Evolutionary conservation across 1,140 invertebrate genomes (phyloP).

Genomic region (Drosophila pseudoananassae): DNA sequence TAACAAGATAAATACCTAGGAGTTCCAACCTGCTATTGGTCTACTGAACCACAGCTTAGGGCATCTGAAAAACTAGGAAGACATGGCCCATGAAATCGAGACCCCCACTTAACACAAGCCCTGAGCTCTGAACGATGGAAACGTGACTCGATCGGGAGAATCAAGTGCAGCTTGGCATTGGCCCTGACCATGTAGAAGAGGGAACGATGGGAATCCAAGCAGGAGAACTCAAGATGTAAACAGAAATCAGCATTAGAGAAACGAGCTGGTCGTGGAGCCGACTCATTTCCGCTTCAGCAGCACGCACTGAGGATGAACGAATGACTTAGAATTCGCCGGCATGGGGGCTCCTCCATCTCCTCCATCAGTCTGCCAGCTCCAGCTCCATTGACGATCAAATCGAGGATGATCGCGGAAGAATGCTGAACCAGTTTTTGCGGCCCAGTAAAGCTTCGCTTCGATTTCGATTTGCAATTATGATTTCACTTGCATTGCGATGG

Average conservation of each 20-base stretch:
- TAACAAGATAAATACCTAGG: neutral
- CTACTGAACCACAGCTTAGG: slow-evolving; percentile 38
- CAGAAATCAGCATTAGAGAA: slow-evolving; percentile 43
- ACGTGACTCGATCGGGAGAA: slow-evolving; percentile 51
- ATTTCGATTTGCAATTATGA: slow-evolving; percentile 76
- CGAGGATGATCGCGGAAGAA: slow-evolving; percentile 42
- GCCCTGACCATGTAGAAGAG: slow-evolving; percentile 9
- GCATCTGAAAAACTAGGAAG: slow-evolving; percentile 12
- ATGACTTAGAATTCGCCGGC: slow-evolving; percentile 61
- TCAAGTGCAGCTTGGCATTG: slow-evolving; percentile 43
- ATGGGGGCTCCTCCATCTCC: neutral
- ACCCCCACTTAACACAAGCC: slow-evolving; percentile 42
- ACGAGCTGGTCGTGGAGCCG: slow-evolving; percentile 24
- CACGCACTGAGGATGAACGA: slow-evolving; percentile 74
- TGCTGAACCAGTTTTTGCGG: slow-evolving; percentile 66
- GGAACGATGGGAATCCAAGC: neutral
- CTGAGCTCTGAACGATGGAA: slow-evolving; percentile 18
- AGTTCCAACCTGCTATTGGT: slow-evolving; percentile 5
- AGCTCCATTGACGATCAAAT: slow-evolving; percentile 19
- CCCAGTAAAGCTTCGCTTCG: slow-evolving; percentile 47
- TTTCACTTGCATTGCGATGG: slow-evolving; percentile 70
- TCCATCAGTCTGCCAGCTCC: neutral
- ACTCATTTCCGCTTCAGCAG: slow-evolving; percentile 73
- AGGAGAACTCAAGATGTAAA: slow-evolving; percentile 29
- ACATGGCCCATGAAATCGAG: slow-evolving; percentile 26